Evolutionary conservation across 2,888 invertebrate genomes (phyloP), one percentile per base, ranked within the genome.

Genomic region (Lepidocyrtinus sp.): DNA sequence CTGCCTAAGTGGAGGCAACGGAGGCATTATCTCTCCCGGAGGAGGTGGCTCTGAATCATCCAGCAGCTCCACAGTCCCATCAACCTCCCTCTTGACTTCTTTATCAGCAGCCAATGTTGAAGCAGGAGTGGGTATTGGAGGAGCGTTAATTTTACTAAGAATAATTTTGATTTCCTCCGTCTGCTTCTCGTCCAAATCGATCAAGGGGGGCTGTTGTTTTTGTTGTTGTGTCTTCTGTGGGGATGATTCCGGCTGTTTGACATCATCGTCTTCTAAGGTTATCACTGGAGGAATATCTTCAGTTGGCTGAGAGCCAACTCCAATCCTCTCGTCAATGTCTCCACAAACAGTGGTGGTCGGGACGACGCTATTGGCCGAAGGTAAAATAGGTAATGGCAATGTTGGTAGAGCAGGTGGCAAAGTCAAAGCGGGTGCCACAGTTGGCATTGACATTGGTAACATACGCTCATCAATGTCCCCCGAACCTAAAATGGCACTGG

Each of bases 41-140:
- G 83, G 83, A 12, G 81, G 76, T 5, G 82, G 84, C 25, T 82
- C 82, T 2, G 63, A 45, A 21, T 83, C 80, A 27, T 83, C 83
- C 2, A 46, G 50, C 19, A 82, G 61, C 21, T 79, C 80, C 46
- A 75, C 26, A 50, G 63, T 74, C 2, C 59, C 78, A 15, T 67
- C 75, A 2, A 1, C 17, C 2, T 12, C 25, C 68, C 71, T 19
- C 64, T 67, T 5, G 22, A 12, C 22, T 50, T 24, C 15, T 45
- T 45, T 7, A 15, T 36, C 12, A 12, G 25, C 3, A 3, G 22
- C 55, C 22, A 22, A 21, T 25, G 15, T 9, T 21, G 21, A 21
- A 5, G 46, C 55, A 21, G 27, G 17, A n/a, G 62, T 24, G 63
- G 21, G 36, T 36, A 12, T 19, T 63, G 62, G 61, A 25, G 80